Conservation (phyloP, 92 coral and sea anemone genomes). For the Blastomussa wellsi region DNA sequence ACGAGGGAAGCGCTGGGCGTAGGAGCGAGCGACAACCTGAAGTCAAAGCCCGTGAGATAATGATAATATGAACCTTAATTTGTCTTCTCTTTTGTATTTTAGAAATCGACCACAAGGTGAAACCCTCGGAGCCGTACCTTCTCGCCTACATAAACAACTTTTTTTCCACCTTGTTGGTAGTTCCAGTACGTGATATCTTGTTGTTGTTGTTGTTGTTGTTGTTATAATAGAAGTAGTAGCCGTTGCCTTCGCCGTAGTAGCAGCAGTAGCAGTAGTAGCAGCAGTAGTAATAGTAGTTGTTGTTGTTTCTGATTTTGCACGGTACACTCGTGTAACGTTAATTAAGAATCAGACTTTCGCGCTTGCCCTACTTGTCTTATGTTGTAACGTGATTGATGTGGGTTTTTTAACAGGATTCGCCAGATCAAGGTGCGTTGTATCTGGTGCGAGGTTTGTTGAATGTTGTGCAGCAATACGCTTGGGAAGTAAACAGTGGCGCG, state of each 20-base stretch:
- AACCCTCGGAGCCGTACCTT: conserved; percentile 87
- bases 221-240: too few species aligned
- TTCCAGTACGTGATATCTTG: conserved; percentile 66
- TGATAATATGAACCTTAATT: too few species aligned
- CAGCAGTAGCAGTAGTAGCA: too few species aligned
- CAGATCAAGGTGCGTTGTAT: conserved; percentile 94
- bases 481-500: conserved; percentile 92
- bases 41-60: too few species aligned
- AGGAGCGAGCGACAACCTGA: too few species aligned
- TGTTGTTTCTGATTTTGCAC: background rate
- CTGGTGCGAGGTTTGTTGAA: conserved; percentile 89
- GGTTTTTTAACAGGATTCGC: conserved; percentile 75
- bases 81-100: conserved; percentile 7
- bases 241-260: too few species aligned
- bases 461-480: conserved; percentile 88
- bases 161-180: conserved; percentile 81
- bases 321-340: background rate
- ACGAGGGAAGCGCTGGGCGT: too few species aligned
- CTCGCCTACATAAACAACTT: conserved; percentile 78
- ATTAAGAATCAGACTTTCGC: too few species aligned
- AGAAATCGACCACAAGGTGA: conserved; percentile 94
- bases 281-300: too few species aligned
- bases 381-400: too few species aligned
- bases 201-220: background rate
- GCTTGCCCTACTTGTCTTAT: background rate